phyloP scores from a whole-genome alignment of 2,888 invertebrate species.

The Craniophora ligustri region DNA sequence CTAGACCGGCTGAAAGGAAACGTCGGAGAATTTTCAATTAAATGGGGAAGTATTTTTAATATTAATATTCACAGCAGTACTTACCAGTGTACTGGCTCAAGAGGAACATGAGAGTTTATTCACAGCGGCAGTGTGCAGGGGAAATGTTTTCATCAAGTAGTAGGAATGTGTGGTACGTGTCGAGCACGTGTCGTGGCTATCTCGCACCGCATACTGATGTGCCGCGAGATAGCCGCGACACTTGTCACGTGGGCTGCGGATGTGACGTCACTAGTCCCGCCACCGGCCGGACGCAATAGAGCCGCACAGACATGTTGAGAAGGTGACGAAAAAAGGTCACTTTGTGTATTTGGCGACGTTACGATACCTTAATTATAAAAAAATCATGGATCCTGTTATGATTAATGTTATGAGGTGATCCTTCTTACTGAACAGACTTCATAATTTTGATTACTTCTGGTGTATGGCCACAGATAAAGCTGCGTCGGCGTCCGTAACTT shows the following conservation, averaged over 20 bases:
- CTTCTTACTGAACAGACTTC: too few relatives aligned
- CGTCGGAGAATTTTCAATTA: not conserved
- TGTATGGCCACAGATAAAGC: too few relatives aligned
- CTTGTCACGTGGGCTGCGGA: too few relatives aligned
- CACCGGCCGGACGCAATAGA: not conserved
- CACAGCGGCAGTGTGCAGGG: not conserved
- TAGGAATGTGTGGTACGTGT: not conserved
- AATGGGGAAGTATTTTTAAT: not conserved
- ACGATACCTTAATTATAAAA: too few relatives aligned
- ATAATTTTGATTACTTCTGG: too few relatives aligned
- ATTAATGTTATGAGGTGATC: too few relatives aligned
- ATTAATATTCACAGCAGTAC: too few relatives aligned
- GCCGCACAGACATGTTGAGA: not conserved
- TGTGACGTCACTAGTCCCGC: too few relatives aligned
- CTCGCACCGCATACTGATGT: not conserved
- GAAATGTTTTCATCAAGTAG: not conserved
- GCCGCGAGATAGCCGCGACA: not conserved
- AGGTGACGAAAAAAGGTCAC: too few relatives aligned
- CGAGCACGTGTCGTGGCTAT: not conserved
- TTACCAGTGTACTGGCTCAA: not conserved
- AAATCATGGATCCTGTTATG: too few relatives aligned
- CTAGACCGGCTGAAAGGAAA: not conserved
- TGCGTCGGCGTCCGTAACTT: too few relatives aligned
- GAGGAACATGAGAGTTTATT: not conserved
- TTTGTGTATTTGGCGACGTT: too few relatives aligned